These are phyloP conservation scores for Auanema sp. DNA, from an alignment of 2,888 invertebrate species.

Conservation along the genomic window DNA sequence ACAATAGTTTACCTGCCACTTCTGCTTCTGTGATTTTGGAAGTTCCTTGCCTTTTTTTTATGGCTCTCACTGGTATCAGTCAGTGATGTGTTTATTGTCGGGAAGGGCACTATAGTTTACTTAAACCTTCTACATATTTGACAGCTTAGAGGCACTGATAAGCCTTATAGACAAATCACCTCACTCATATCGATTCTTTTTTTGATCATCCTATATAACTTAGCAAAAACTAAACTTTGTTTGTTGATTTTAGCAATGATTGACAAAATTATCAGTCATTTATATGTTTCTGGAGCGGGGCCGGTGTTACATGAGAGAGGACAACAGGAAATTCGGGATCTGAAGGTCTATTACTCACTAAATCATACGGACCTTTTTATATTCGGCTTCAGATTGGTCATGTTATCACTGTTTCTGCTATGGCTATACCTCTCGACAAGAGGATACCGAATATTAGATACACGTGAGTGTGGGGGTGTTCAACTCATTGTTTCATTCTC, in stretches of 20 bases:
- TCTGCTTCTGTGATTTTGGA: too few relatives aligned
- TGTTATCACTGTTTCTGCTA: constrained; percentile 46
- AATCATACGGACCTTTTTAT: background rate
- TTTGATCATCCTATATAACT: too few relatives aligned
- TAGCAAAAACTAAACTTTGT: background rate
- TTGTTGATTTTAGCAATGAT: constrained; percentile 29
- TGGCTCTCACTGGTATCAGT: too few relatives aligned
- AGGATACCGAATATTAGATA: constrained; percentile 39
- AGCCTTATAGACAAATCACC: too few relatives aligned
- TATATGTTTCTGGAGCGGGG: constrained; percentile 45
- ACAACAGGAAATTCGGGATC: constrained; percentile 25
- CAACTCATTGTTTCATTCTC: background rate
- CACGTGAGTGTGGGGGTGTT: constrained; percentile 3
- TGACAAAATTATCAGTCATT: constrained; percentile 40
- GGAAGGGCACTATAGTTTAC: too few relatives aligned
- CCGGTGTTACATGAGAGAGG: constrained; percentile 30
- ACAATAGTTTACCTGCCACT: too few relatives aligned
- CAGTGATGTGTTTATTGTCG: too few relatives aligned
- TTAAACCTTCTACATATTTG: too few relatives aligned
- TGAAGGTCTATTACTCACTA: constrained; percentile 17
- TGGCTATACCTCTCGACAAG: constrained; percentile 31
- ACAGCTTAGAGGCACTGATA: too few relatives aligned
- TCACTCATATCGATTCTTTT: too few relatives aligned
- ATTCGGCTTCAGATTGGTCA: constrained; percentile 33
- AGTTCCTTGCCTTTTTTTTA: too few relatives aligned